Percentiles rank a stretch among this genome's conserved stretches.
Evolutionary conservation across 2,797 vertebrate genomes (phyloP).

Genomic region (Pseudocheirus occidentalis): DNA sequence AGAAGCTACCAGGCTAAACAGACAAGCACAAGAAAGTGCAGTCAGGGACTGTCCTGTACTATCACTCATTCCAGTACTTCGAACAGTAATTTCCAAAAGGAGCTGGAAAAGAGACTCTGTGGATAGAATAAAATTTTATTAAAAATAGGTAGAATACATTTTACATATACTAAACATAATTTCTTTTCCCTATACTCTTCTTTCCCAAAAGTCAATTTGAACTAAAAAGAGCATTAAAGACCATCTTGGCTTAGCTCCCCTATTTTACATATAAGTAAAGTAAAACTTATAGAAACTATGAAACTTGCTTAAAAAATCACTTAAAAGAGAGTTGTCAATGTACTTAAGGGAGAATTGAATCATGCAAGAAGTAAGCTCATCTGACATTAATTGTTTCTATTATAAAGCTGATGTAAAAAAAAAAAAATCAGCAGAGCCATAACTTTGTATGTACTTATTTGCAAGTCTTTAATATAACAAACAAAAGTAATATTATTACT

Average conservation of each 20-base stretch:
- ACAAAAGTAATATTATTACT: background rate
- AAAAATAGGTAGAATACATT: background rate
- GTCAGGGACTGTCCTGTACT: constrained; percentile 96
- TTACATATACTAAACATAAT: constrained; percentile 6
- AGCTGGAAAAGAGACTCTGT: constrained; percentile 97
- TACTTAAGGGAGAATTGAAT: constrained; percentile 41
- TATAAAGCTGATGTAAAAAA: background rate
- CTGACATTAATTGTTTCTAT: background rate
- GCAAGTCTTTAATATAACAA: constrained; percentile 15
- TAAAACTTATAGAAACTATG: background rate
- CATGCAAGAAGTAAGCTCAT: constrained; percentile 3
- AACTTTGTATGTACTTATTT: constrained; percentile 22
- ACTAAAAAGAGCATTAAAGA: constrained; percentile 21
- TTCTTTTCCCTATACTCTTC: constrained; percentile 37
- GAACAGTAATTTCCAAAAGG: constrained; percentile 97
- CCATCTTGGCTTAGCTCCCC: constrained; percentile 35
- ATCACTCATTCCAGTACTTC: constrained; percentile 96
- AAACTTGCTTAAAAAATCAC: constrained; percentile 12
- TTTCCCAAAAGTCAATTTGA: constrained; percentile 12
- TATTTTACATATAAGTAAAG: constrained; percentile 48
- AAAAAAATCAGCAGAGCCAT: background rate
- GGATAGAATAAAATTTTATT: constrained; percentile 77
- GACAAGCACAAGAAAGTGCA: constrained; percentile 97
- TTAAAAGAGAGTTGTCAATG: constrained; percentile 49
- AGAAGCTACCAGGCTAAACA: constrained; percentile 98